Percentiles rank a stretch among this genome's conserved stretches.
These are phyloP conservation scores for Lagocephalus sceleratus DNA, from an alignment of 2,797 vertebrate genomes.

Conservation along the genomic window DNA sequence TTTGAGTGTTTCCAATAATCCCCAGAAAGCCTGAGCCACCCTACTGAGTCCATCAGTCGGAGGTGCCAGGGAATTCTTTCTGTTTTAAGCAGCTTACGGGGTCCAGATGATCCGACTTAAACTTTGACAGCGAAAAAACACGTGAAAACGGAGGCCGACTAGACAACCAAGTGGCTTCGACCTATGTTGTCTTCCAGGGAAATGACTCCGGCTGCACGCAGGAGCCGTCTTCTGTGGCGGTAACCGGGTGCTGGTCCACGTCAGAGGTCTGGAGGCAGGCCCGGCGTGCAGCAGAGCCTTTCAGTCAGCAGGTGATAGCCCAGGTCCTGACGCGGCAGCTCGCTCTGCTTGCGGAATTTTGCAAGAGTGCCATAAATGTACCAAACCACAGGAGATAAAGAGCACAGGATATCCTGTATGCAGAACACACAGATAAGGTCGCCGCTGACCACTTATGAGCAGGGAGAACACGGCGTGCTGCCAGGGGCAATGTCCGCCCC, in stretches of 20 bases:
- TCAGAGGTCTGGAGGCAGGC: no score
- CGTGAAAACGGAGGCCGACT: conserved; percentile 23
- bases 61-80: conserved; percentile 73
- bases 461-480: neutral
- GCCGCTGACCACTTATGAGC: neutral
- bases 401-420: conserved; percentile 65
- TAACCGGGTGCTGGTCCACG: no score
- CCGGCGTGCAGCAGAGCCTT: no score
- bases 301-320: no score
- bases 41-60: conserved; percentile 48
- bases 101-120: conserved; percentile 68
- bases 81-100: conserved; percentile 74
- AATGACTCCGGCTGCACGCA: neutral
- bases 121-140: conserved; percentile 47
- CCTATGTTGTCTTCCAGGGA: conserved; percentile 4
- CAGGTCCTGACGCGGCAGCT: conserved; percentile 1
- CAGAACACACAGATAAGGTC: conserved; percentile 18
- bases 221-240: no score
- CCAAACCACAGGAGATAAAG: conserved; percentile 40
- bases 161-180: conserved; percentile 12
- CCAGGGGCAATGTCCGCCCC: neutral
- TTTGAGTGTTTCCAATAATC: conserved; percentile 69
- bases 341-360: conserved; percentile 25
- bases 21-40: conserved; percentile 51
- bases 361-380: conserved; percentile 30